These are phyloP conservation scores for Ephialtes manifestator DNA, from an alignment of 2,888 invertebrate genomes.

Conservation along the genomic window DNA sequence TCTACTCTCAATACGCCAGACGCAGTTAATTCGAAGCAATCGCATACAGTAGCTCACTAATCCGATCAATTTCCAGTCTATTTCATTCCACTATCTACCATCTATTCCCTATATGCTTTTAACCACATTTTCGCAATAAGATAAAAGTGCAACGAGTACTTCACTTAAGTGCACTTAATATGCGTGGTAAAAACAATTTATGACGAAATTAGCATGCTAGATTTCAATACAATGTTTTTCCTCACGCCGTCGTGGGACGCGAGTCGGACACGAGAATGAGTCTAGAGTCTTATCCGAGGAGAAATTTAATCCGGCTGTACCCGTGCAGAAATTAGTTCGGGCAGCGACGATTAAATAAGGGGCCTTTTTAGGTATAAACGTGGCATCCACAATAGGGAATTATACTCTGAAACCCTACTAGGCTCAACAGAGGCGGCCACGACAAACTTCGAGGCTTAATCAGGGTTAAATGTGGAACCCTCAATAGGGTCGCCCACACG, in stretches of 20 bases:
- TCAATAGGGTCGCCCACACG: too few relatives aligned
- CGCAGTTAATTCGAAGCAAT: slow-evolving; percentile 6
- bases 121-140: not conserved
- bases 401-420: too few relatives aligned
- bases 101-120: not conserved
- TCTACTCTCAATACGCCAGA: slow-evolving; percentile 18
- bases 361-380: too few relatives aligned
- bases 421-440: too few relatives aligned
- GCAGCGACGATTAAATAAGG: too few relatives aligned
- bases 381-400: too few relatives aligned
- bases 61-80: slow-evolving; percentile 23
- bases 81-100: slow-evolving; percentile 13
- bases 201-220: slow-evolving; percentile 8
- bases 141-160: not conserved
- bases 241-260: not conserved
- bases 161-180: not conserved
- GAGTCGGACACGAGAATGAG: slow-evolving; percentile 9
- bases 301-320: too few relatives aligned
- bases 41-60: slow-evolving; percentile 23
- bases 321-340: too few relatives aligned
- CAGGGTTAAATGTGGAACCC: too few relatives aligned
- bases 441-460: too few relatives aligned
- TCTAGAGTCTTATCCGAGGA: not conserved
- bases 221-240: slow-evolving; percentile 1
- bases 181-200: slow-evolving; percentile 1